Base-by-base conservation (phyloP, 2,113 vertebrate species). In the Aldabrachelys gigantea region DNA sequence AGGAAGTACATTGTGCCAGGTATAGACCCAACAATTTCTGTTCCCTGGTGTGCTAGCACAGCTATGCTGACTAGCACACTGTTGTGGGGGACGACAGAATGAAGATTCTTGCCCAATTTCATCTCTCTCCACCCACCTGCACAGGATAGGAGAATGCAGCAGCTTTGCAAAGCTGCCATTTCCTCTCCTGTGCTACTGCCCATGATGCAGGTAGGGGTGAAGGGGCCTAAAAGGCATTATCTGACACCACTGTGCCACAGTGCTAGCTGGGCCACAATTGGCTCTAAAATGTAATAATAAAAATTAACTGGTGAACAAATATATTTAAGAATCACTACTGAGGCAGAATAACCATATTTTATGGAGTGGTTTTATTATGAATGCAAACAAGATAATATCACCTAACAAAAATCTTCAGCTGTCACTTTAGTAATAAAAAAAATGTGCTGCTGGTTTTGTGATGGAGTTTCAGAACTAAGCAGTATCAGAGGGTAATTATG, bases 401-500 rank as follows among this genome's bases (percentile, higher is more conserved):
- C 25, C 76, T 90, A 83, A 47, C 65, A 90, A 54, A 81, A 11
- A 29, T 82, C 93, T 95, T 91, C 50, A 89, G 59, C 84, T 92
- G 31, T 89, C 83, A 50, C 65, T 89, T 95, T 92, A 95, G 92
- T 69, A 95, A 93, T 84, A 86, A 95, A 1, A 52, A 21, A 97
- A 96, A 89, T 76, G 86, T 82, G 22, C 14, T 96, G 54, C 88
- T 89, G 91, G 44, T 84, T 62, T 59, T 87, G 50, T 53, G 89
- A 96, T 80, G 56, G 95, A 97, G 88, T 84, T 97, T 95, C 86
- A 80, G 85, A 96, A 89, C 91, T 95, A 90, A 94, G 90, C 80
- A 96, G 96, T 97, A 97, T 93, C 89, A 87, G 85, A 56, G 62
- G 65, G 88, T 96, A 92, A 96, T 97, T 98, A 96, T 56, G 93